phyloP scores from a whole-genome alignment of 2,797 vertebrate genomes.

The Geotrypetes seraphini region DNA sequence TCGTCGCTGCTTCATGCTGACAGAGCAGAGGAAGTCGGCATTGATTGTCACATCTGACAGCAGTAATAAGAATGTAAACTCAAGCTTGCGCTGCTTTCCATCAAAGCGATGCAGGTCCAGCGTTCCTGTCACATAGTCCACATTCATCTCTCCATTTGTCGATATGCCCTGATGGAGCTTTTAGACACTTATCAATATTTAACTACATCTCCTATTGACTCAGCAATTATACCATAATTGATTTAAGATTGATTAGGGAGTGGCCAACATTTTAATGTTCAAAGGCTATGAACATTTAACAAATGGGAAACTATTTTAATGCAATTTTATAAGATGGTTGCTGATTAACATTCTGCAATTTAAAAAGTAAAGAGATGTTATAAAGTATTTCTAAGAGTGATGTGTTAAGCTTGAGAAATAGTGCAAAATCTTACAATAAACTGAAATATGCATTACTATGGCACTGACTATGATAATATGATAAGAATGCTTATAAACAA shows the following conservation, averaged over 20 bases:
- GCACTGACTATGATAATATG: too few relatives aligned
- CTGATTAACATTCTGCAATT: conserved; percentile 11
- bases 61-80: conserved; percentile 41
- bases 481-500: too few relatives aligned
- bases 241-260: conserved; percentile 78
- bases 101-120: conserved; percentile 31
- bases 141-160: conserved; percentile 60
- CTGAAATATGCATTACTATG: too few relatives aligned
- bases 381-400: too few relatives aligned
- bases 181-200: conserved; percentile 81
- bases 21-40: conserved; percentile 26
- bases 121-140: conserved; percentile 22
- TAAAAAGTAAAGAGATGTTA: too few relatives aligned
- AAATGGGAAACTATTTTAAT: conserved; percentile 18
- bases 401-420: too few relatives aligned
- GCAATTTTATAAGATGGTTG: conserved; percentile 11
- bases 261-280: conserved; percentile 39
- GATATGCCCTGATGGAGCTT: conserved; percentile 64
- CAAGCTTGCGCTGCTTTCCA: conserved; percentile 42
- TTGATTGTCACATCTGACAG: conserved; percentile 27
- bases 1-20: conserved; percentile 8
- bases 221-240: conserved; percentile 75
- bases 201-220: conserved; percentile 69
- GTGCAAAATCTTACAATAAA: too few relatives aligned
- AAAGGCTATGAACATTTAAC: conserved; percentile 20